phyloP scores from a whole-genome alignment of 2,888 invertebrate species.

The Agriopis leucophaearia region DNA sequence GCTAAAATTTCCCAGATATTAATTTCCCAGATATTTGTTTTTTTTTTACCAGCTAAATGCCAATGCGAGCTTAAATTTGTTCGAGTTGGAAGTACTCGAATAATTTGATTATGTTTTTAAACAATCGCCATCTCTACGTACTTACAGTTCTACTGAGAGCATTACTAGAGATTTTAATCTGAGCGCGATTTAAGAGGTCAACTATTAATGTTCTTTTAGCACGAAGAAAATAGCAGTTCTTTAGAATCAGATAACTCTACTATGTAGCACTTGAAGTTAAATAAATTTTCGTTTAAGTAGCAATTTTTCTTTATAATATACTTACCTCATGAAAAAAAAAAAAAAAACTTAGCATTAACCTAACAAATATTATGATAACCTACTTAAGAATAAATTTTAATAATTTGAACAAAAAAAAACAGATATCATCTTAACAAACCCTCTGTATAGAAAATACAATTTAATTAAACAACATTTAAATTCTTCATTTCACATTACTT shows the following conservation, averaged over 20 bases:
- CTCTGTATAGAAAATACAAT: conserved; percentile 26
- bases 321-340: too few relatives aligned
- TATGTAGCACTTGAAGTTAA: conserved; percentile 7
- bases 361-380: background rate
- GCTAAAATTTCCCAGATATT: too few relatives aligned
- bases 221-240: conserved; percentile 23
- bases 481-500: conserved; percentile 46
- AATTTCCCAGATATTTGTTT: too few relatives aligned
- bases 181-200: conserved; percentile 33
- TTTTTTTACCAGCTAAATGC: too few relatives aligned
- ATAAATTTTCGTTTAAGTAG: conserved; percentile 7
- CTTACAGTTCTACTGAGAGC: conserved; percentile 8
- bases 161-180: conserved; percentile 31
- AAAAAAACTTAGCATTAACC: too few relatives aligned
- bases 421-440: conserved; percentile 18
- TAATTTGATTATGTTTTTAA: background rate
- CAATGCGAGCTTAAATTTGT: too few relatives aligned
- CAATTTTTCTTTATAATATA: background rate
- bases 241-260: conserved; percentile 15
- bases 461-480: conserved; percentile 43
- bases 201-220: conserved; percentile 31
- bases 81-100: background rate
- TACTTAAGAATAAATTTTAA: conserved; percentile 1
- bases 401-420: conserved; percentile 7
- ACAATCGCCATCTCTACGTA: background rate